phyloP scores from a whole-genome alignment of 2,113 vertebrate genomes.

The Sula dactylatra region DNA sequence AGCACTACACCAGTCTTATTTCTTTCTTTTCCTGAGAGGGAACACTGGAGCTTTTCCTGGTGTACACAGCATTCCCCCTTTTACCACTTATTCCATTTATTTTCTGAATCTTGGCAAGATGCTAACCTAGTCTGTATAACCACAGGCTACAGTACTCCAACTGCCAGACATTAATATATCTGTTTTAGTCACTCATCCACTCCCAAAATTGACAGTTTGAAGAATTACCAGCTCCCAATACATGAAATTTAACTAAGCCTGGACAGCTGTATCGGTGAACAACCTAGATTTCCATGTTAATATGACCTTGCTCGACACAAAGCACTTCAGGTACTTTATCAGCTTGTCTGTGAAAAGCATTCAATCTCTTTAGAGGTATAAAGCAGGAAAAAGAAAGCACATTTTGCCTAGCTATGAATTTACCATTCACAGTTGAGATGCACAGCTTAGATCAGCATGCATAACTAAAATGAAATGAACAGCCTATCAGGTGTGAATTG shows the following conservation, averaged over 20 bases:
- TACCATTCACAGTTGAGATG: neutral
- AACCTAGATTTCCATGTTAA: conserved; percentile 11
- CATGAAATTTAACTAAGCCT: conserved; percentile 24
- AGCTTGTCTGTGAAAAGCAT: neutral
- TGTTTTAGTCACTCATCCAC: conserved; percentile 53
- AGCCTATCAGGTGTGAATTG: neutral
- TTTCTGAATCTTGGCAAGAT: conserved; percentile 21
- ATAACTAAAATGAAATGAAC: neutral
- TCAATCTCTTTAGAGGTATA: neutral
- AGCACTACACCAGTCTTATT: neutral
- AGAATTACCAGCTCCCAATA: conserved; percentile 26
- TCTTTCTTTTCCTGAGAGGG: neutral
- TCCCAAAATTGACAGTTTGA: conserved; percentile 30
- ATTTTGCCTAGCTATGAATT: neutral
- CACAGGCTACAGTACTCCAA: conserved; percentile 13
- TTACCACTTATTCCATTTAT: neutral
- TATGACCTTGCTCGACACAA: neutral
- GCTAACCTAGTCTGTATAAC: conserved; percentile 2
- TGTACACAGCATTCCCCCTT: neutral
- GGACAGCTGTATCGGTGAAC: conserved; percentile 15
- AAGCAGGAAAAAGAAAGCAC: neutral
- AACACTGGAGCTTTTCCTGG: neutral
- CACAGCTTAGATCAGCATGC: neutral
- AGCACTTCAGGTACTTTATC: conserved; percentile 1
- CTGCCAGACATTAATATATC: conserved; percentile 23